A percentile compares a stretch with the other conserved stretches of the same genome.
Evolutionary conservation across 2,113 vertebrate species (phyloP).

Genomic region (Coptodon bakossiorum): DNA sequence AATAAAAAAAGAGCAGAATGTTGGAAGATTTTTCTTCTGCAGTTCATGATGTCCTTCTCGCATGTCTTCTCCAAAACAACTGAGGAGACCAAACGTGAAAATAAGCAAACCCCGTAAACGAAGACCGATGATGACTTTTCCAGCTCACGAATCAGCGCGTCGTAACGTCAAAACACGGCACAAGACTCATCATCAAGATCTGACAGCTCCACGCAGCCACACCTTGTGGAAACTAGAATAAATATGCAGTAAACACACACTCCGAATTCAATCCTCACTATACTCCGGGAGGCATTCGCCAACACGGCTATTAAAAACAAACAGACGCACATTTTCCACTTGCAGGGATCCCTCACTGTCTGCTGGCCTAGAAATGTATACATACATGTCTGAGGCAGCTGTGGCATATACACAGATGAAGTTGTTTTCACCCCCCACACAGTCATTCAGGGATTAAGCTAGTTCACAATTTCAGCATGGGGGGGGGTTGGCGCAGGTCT

Average conservation of each 20-base stretch:
- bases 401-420: constrained; percentile 48
- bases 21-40: not conserved
- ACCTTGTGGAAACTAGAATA: constrained; percentile 41
- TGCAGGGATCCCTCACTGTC: constrained; percentile 42
- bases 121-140: not conserved
- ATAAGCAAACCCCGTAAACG: not conserved
- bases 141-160: not conserved
- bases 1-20: constrained; percentile 7
- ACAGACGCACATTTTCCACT: constrained; percentile 64
- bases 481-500: not conserved
- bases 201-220: not conserved
- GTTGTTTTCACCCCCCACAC: constrained; percentile 30
- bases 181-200: not conserved
- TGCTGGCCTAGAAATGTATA: constrained; percentile 40
- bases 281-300: constrained; percentile 30
- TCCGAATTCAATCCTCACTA: constrained; percentile 10
- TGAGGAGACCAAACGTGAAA: not conserved
- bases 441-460: not conserved
- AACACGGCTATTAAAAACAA: constrained; percentile 58
- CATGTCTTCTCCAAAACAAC: not conserved
- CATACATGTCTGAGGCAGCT: constrained; percentile 40
- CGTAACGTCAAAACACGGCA: not conserved
- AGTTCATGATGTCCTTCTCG: not conserved
- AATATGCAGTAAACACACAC: not conserved
- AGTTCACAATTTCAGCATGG: not conserved